phyloP scores from a whole-genome alignment of 1,140 invertebrate species.

The Phymorhynchus buccinoides region DNA sequence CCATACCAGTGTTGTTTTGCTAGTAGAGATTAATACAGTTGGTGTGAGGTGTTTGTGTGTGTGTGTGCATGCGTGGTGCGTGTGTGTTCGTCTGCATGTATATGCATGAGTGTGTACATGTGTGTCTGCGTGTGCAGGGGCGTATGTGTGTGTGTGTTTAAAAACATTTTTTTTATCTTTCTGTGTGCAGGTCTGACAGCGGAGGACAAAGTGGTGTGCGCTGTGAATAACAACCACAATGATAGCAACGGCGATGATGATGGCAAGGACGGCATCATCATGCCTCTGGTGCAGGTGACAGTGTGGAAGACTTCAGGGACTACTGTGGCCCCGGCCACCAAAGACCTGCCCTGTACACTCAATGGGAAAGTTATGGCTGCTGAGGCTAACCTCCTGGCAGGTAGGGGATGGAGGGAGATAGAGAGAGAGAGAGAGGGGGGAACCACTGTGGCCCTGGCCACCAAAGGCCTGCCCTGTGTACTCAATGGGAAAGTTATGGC shows the following conservation, averaged over 20 bases:
- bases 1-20: too few species aligned
- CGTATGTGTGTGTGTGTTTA: too few species aligned
- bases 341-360: slow-evolving; percentile 49
- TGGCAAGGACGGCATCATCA: slow-evolving; percentile 40
- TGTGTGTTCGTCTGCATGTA: too few species aligned
- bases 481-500: slow-evolving; percentile 46
- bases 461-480: slow-evolving; percentile 49
- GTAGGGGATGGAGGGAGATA: slow-evolving; percentile 36
- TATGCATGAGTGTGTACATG: too few species aligned
- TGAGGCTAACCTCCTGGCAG: slow-evolving; percentile 55
- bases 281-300: slow-evolving; percentile 48
- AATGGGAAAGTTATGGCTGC: slow-evolving; percentile 46
- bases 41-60: too few species aligned
- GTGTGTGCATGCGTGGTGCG: too few species aligned
- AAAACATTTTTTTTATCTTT: background rate
- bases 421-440: too few species aligned
- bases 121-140: too few species aligned
- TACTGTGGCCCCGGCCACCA: slow-evolving; percentile 47
- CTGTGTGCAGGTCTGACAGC: slow-evolving; percentile 25
- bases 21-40: too few species aligned
- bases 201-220: slow-evolving; percentile 28
- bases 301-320: slow-evolving; percentile 51
- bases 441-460: background rate
- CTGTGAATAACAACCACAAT: background rate
- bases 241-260: background rate